Conservation (phyloP, 2,797 vertebrate species). For the Molothrus ater region DNA sequence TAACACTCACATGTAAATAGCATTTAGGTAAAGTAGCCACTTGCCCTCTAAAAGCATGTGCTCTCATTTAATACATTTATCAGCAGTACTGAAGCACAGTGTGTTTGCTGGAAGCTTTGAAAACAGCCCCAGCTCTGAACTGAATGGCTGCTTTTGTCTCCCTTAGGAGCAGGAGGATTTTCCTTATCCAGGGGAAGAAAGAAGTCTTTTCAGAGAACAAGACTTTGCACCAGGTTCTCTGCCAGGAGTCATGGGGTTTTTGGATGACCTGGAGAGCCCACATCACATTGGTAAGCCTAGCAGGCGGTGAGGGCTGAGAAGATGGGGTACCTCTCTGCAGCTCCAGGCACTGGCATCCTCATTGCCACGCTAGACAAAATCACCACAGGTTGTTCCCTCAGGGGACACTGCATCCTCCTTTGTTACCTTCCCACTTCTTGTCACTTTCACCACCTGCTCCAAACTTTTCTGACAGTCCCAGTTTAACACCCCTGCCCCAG, state of each 20-base stretch:
- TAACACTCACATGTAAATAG: neutral
- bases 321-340: neutral
- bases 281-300: rapidly evolving
- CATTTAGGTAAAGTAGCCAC: neutral
- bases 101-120: neutral
- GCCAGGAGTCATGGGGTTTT: neutral
- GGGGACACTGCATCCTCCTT: neutral
- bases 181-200: neutral
- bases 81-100: neutral
- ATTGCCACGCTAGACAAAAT: neutral
- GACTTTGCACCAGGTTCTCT: neutral
- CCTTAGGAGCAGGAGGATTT: neutral
- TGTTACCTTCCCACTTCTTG: rapidly evolving
- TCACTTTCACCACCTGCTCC: neutral
- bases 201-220: neutral
- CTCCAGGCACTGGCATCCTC: neutral
- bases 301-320: rapidly evolving
- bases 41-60: neutral
- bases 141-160: slow-evolving; percentile 17
- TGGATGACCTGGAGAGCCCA: neutral
- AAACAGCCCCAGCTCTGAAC: neutral
- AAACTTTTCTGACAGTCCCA: neutral
- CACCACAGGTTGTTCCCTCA: neutral
- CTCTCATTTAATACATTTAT: neutral
- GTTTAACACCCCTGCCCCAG: neutral